phyloP scores from a whole-genome alignment of 2,888 invertebrate genomes.

The Corythucha ciliata region DNA sequence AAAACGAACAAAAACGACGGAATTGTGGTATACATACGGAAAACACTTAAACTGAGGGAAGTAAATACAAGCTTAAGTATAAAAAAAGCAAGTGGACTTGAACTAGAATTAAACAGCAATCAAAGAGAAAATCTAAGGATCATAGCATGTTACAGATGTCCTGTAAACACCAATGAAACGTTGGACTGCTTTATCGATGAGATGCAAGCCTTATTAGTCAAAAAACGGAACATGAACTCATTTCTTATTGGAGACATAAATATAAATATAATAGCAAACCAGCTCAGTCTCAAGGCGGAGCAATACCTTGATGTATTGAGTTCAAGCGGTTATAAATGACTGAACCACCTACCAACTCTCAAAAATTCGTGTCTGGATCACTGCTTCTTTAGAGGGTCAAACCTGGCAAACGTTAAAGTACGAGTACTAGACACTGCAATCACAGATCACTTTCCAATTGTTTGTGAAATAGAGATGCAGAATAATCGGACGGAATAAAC shows the following conservation, averaged over 20 bases:
- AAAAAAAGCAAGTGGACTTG: not conserved
- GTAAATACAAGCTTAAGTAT: not conserved
- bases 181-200: not conserved
- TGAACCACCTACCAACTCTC: too few species aligned
- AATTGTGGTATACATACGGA: not conserved
- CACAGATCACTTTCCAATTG: slow-evolving; percentile 3
- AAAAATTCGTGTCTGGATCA: too few species aligned
- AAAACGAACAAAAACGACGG: slow-evolving; percentile 2
- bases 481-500: not conserved
- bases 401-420: too few species aligned
- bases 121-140: not conserved
- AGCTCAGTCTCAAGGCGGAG: too few species aligned
- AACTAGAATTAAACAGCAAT: not conserved
- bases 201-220: not conserved
- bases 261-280: too few species aligned
- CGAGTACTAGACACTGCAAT: too few species aligned
- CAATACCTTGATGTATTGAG: too few species aligned
- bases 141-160: not conserved
- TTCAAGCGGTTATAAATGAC: too few species aligned
- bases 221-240: not conserved
- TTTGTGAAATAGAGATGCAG: not conserved
- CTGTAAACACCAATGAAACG: not conserved
- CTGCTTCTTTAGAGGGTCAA: too few species aligned
- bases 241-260: not conserved
- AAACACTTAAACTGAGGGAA: not conserved